Evolutionary conservation across 2,888 invertebrate genomes (phyloP).

Genomic region (Axea sp.): DNA sequence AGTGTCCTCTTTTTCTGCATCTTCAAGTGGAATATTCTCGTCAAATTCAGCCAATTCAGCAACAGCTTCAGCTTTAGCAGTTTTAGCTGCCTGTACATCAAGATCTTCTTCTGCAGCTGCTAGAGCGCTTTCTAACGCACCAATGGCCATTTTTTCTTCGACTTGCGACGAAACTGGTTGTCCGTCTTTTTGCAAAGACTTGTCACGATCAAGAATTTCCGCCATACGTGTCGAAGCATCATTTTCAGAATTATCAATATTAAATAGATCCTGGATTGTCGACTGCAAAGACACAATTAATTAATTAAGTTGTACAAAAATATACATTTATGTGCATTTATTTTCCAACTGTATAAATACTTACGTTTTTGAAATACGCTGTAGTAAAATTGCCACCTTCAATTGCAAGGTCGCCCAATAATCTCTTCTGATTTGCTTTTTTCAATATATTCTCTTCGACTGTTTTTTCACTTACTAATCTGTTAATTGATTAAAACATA

Average conservation of each 20-base stretch:
- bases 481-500: constrained; percentile 76
- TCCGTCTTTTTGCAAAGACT: constrained; percentile 73
- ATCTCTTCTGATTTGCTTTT: constrained; percentile 98
- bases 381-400: constrained; percentile 99
- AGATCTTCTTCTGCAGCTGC: constrained; percentile 97
- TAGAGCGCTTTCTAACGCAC: constrained; percentile 89
- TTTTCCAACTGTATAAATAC: constrained; percentile 67
- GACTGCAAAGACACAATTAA: constrained; percentile 80
- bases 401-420: constrained; percentile 97
- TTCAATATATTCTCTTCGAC: constrained; percentile 99
- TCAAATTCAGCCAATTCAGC: constrained; percentile 97
- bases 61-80: constrained; percentile 93
- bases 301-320: too few species aligned
- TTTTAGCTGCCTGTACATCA: constrained; percentile 94
- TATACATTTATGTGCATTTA: too few species aligned
- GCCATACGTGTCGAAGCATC: constrained; percentile 82
- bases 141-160: constrained; percentile 83
- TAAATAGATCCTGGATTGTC: constrained; percentile 96
- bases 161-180: constrained; percentile 63
- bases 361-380: constrained; percentile 93
- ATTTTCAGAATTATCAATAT: constrained; percentile 85
- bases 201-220: constrained; percentile 81
- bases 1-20: constrained; percentile 80
- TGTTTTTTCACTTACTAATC: constrained; percentile 97
- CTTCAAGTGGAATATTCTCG: constrained; percentile 94